Evolutionary conservation across 2,797 vertebrate genomes (phyloP).

Genomic region (Gymnothorax javanicus): DNA sequence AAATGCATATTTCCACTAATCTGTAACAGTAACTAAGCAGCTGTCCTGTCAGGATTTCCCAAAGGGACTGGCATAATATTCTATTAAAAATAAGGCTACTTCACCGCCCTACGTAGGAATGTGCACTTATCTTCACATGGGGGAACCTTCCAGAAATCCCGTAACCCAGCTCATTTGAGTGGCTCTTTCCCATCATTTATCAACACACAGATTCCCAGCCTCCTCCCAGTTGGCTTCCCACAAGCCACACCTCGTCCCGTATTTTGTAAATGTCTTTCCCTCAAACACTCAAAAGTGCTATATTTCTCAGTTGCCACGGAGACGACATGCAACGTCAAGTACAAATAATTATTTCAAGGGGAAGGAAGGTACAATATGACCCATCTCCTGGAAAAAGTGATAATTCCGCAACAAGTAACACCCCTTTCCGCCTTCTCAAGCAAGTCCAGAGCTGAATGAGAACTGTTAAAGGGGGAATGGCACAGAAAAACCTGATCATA

Average conservation of each 20-base stretch:
- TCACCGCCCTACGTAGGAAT: slow-evolving; percentile 28
- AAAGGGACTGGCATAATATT: slow-evolving; percentile 49
- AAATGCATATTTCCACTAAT: slow-evolving; percentile 34
- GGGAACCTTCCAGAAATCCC: slow-evolving; percentile 67
- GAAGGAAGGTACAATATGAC: not conserved
- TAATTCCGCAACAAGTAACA: not conserved
- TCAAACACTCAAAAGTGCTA: not conserved
- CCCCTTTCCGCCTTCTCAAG: not conserved
- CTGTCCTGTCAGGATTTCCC: slow-evolving; percentile 26
- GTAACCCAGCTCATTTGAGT: slow-evolving; percentile 61
- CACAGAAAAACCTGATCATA: not conserved
- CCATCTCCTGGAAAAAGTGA: slow-evolving; percentile 12
- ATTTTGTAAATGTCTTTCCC: not conserved
- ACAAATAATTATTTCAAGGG: not conserved
- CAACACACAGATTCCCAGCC: not conserved
- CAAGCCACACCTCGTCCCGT: not conserved
- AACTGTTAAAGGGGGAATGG: not conserved
- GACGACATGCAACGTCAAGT: not conserved
- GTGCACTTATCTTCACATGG: slow-evolving; percentile 64
- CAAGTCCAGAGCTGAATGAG: not conserved
- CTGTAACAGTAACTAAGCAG: slow-evolving; percentile 52
- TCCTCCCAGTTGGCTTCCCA: not conserved
- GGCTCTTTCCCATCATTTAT: not conserved
- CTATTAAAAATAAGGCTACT: slow-evolving; percentile 57
- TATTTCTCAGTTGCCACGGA: not conserved